Conservation (phyloP, 2,888 invertebrate species). For the Hyposoter dolosus region DNA sequence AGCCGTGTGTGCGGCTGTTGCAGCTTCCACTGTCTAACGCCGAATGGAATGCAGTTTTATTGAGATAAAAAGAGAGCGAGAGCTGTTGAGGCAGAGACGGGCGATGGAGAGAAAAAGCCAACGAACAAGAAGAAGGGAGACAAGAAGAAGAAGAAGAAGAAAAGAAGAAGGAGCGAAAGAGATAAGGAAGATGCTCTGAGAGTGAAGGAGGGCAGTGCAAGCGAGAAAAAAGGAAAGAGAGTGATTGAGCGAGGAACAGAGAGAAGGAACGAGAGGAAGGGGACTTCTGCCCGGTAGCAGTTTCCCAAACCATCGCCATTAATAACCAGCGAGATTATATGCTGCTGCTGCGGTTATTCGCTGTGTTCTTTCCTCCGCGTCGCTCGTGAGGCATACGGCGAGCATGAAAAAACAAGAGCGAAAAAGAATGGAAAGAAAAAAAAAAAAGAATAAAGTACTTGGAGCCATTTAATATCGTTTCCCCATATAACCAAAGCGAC, state of each 20-base stretch:
- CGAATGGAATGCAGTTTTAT: constrained; percentile 81
- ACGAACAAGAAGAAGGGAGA: constrained; percentile 58
- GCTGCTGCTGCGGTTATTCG: constrained; percentile 77
- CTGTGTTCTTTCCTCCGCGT: constrained; percentile 70
- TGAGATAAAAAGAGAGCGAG: constrained; percentile 74
- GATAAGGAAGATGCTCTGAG: constrained; percentile 51
- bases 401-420: constrained; percentile 58
- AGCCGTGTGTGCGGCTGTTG: constrained; percentile 65
- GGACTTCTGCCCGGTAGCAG: constrained; percentile 83
- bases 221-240: constrained; percentile 68
- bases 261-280: constrained; percentile 66
- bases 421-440: constrained; percentile 68
- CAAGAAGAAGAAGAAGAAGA: constrained; percentile 50
- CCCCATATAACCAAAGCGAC: constrained; percentile 58
- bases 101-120: constrained; percentile 63
- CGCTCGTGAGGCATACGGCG: constrained; percentile 60
- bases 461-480: constrained; percentile 81
- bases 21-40: constrained; percentile 72
- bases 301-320: constrained; percentile 85
- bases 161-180: constrained; percentile 64
- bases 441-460: constrained; percentile 67
- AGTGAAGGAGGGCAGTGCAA: constrained; percentile 54
- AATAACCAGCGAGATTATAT: constrained; percentile 84
- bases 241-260: constrained; percentile 72
- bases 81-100: constrained; percentile 59